Conservation (phyloP, 2,888 invertebrate genomes). For the Spodoptera littoralis region DNA sequence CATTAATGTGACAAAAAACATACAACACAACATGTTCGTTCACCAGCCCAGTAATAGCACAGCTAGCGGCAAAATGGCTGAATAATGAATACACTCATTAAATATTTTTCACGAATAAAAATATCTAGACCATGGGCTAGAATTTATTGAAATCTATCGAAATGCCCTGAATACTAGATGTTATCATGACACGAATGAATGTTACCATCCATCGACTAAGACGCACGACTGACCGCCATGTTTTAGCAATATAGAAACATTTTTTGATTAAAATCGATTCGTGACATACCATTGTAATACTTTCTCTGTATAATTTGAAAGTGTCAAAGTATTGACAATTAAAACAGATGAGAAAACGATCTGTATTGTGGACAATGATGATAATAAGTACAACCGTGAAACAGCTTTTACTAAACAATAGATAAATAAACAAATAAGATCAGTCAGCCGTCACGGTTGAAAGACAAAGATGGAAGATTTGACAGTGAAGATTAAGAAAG, state of each 20-base stretch:
- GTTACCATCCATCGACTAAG: conserved; percentile 46
- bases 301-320: conserved; percentile 61
- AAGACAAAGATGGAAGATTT: conserved; percentile 39
- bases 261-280: conserved; percentile 61
- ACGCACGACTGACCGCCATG: conserved; percentile 52
- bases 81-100: conserved; percentile 36
- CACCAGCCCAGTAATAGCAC: conserved; percentile 16
- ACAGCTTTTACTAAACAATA: conserved; percentile 63
- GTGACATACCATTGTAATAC: conserved; percentile 63
- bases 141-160: conserved; percentile 60
- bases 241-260: conserved; percentile 45
- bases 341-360: conserved; percentile 51
- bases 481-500: conserved; percentile 47
- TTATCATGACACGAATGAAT: conserved; percentile 55
- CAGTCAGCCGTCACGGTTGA: conserved; percentile 57
- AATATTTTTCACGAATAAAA: conserved; percentile 35
- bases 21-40: conserved; percentile 11
- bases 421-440: conserved; percentile 64
- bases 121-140: conserved; percentile 39
- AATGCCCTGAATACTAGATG: conserved; percentile 60
- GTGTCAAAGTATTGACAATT: conserved; percentile 59
- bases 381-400: conserved; percentile 63
- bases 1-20: conserved; percentile 35
- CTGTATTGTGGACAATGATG: conserved; percentile 51
- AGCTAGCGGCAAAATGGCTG: conserved; percentile 21